A percentile compares a stretch with the other conserved stretches of the same genome.
These are phyloP conservation scores for Psittacula echo DNA, from an alignment of 2,797 vertebrate genomes.

Conservation along the genomic window DNA sequence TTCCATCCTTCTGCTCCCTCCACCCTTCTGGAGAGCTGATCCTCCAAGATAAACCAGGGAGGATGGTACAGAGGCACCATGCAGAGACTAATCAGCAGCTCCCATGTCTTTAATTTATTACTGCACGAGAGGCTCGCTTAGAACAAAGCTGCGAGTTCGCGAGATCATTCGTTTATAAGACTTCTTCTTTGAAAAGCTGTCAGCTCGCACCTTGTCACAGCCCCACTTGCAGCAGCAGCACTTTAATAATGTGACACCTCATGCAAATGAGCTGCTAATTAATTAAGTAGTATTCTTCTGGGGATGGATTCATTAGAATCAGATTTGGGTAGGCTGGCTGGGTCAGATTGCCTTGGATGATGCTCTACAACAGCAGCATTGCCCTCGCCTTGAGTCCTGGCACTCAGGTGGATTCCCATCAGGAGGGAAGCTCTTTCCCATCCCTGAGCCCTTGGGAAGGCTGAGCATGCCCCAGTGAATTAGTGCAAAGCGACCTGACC, in stretches of 20 bases:
- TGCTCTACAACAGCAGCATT: neutral
- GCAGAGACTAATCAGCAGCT: constrained; percentile 65
- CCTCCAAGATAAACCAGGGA: neutral
- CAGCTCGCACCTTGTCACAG: constrained; percentile 67
- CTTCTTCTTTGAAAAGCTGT: constrained; percentile 74
- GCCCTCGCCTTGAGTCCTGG: neutral
- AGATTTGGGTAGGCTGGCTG: constrained; percentile 30
- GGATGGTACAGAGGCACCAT: constrained; percentile 29
- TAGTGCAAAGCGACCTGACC: neutral
- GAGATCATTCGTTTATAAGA: constrained; percentile 56
- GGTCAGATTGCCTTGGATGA: neutral
- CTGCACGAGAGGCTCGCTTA: constrained; percentile 52
- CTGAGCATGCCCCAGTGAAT: neutral
- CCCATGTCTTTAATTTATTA: constrained; percentile 61
- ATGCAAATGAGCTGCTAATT: constrained; percentile 79
- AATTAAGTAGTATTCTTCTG: constrained; percentile 77
- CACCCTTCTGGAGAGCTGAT: neutral
- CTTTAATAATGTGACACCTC: constrained; percentile 76
- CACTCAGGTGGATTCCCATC: neutral
- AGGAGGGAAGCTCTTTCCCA: neutral
- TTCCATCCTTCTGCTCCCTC: neutral
- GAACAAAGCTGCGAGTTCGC: constrained; percentile 69
- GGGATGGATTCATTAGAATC: constrained; percentile 68
- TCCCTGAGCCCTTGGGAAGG: neutral
- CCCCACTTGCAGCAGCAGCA: constrained; percentile 62